These are phyloP conservation scores for Coelopa pilipes DNA, from an alignment of 2,888 invertebrate genomes.

Conservation along the genomic window DNA sequence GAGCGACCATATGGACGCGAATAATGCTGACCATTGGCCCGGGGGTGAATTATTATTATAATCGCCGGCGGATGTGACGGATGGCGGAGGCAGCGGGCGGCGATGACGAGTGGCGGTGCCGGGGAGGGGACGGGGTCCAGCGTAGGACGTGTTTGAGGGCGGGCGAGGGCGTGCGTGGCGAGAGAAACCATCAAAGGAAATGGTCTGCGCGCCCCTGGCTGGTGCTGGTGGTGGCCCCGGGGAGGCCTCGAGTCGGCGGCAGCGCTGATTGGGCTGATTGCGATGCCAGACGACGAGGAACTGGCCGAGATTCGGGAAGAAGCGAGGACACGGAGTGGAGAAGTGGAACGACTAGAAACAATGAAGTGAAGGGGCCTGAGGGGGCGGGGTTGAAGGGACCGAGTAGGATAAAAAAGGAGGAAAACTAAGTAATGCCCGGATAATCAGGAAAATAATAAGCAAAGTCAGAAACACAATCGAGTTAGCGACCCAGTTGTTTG, in stretches of 20 bases:
- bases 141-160: not conserved
- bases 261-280: not conserved
- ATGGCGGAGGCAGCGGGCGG: too few species aligned
- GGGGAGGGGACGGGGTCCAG: not conserved
- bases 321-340: too few species aligned
- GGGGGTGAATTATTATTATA: too few species aligned
- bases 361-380: not conserved
- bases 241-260: not conserved
- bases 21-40: too few species aligned
- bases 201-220: constrained; percentile 1
- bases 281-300: too few species aligned
- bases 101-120: not conserved
- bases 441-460: not conserved
- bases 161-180: constrained; percentile 25
- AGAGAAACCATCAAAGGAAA: constrained; percentile 31
- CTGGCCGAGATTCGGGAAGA: too few species aligned
- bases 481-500: not conserved
- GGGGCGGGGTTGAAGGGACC: not conserved
- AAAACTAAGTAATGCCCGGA: not conserved
- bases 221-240: not conserved
- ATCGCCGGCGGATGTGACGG: too few species aligned
- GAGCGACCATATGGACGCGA: too few species aligned
- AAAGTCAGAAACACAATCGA: constrained; percentile 9
- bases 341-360: not conserved
- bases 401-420: not conserved